Percentiles rank a stretch among this genome's conserved stretches.
Evolutionary conservation across 2,888 invertebrate genomes (phyloP).

Genomic region (Yponomeuta evonymella): DNA sequence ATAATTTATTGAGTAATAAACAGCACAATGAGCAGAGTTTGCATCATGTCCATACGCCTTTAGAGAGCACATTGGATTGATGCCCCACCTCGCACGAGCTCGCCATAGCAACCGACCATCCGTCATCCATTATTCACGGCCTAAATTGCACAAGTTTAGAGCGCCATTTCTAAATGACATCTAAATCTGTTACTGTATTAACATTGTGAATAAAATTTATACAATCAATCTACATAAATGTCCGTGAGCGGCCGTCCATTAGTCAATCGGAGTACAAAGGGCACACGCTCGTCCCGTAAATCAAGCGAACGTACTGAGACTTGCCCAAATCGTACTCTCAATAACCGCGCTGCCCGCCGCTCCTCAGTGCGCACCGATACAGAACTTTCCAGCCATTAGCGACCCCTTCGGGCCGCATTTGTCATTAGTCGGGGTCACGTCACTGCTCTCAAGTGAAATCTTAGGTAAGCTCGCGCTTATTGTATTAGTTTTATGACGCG

Average conservation of each 20-base stretch:
- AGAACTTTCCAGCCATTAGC: constrained; percentile 64
- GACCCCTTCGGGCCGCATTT: constrained; percentile 60
- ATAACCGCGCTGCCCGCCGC: constrained; percentile 39
- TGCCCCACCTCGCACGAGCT: constrained; percentile 64
- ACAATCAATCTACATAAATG: constrained; percentile 77
- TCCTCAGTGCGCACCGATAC: constrained; percentile 27
- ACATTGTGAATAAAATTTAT: constrained; percentile 77
- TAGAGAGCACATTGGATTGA: constrained; percentile 44
- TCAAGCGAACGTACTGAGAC: constrained; percentile 69
- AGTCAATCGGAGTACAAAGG: constrained; percentile 73
- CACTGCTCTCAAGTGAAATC: constrained; percentile 37
- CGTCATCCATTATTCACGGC: constrained; percentile 76
- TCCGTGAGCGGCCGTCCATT: constrained; percentile 76
- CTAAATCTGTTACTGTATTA: constrained; percentile 77
- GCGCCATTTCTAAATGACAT: constrained; percentile 77
- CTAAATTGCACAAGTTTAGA: constrained; percentile 76
- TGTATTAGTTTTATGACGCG: constrained; percentile 22
- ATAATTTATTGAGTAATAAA: constrained; percentile 16
- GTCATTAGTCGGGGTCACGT: constrained; percentile 39
- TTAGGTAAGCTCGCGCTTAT: constrained; percentile 28
- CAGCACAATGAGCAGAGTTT: constrained; percentile 12
- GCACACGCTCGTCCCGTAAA: constrained; percentile 75
- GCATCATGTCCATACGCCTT: constrained; percentile 27
- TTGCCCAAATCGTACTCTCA: constrained; percentile 71
- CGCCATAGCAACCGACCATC: constrained; percentile 64